Conservation (phyloP, 53 echinoderm and acorn worm species). For the Echinometra lucunter region DNA sequence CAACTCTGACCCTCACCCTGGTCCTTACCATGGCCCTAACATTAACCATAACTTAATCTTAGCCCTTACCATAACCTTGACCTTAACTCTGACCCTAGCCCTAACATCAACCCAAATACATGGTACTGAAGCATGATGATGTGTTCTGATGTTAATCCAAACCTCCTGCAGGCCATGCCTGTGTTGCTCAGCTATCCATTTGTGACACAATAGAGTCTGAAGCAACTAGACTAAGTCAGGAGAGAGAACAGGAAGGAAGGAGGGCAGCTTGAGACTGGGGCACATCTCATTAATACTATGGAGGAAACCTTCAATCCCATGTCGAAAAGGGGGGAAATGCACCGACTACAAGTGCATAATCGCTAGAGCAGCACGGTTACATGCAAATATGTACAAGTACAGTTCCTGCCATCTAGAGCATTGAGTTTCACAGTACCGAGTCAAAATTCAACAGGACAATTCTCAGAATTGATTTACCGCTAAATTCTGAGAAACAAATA, state of each 20-base stretch:
- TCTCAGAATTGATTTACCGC: too few species aligned
- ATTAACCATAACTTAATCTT: too few species aligned
- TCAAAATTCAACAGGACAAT: neutral
- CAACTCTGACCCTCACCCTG: neutral
- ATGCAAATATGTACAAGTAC: too few species aligned
- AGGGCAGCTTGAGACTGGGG: constrained; percentile 50
- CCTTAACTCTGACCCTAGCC: too few species aligned
- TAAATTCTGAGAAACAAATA: neutral
- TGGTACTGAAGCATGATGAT: neutral
- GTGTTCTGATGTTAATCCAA: neutral
- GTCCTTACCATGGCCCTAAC: too few species aligned
- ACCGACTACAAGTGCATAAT: neutral
- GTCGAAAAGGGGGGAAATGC: constrained; percentile 1
- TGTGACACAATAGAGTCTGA: neutral
- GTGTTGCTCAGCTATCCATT: neutral
- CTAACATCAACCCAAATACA: too few species aligned
- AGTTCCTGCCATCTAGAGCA: neutral
- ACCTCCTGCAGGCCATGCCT: neutral
- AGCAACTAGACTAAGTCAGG: neutral
- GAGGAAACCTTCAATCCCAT: constrained; percentile 11
- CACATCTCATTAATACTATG: constrained; percentile 29
- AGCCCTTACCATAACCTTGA: too few species aligned
- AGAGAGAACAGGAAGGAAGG: neutral
- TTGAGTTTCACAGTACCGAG: too few species aligned
- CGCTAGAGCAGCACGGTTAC: neutral